phyloP scores from a whole-genome alignment of 1,140 invertebrate species.

The Chironomus striatipennis region DNA sequence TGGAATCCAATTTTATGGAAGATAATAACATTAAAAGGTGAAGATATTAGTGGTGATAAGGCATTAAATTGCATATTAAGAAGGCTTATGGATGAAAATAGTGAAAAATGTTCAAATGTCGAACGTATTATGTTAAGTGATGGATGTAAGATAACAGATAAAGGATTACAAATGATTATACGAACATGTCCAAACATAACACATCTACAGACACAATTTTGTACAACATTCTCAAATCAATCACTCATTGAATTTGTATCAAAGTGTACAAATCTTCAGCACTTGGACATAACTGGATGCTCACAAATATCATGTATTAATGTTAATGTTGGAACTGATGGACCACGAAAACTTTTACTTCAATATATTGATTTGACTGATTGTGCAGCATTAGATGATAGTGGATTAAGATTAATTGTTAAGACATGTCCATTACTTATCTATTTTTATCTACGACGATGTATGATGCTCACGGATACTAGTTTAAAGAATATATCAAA shows the following conservation, averaged over 20 bases:
- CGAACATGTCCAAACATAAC: conserved; percentile 62
- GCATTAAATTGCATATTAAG: conserved; percentile 56
- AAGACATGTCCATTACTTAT: conserved; percentile 77
- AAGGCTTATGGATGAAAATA: conserved; percentile 48
- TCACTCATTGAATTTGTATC: conserved; percentile 51
- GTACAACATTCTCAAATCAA: conserved; percentile 47
- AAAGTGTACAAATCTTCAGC: conserved; percentile 58
- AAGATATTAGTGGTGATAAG: conserved; percentile 56
- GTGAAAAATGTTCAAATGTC: conserved; percentile 50
- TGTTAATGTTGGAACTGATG: conserved; percentile 53
- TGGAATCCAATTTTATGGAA: conserved; percentile 75
- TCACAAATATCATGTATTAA: conserved; percentile 59
- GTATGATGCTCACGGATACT: conserved; percentile 73
- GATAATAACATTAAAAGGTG: conserved; percentile 54
- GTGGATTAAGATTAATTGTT: conserved; percentile 69
- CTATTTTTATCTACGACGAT: conserved; percentile 81
- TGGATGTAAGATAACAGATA: conserved; percentile 65
- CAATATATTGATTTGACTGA: conserved; percentile 78
- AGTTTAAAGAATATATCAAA: conserved; percentile 74
- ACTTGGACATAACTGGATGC: conserved; percentile 64
- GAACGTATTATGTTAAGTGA: conserved; percentile 60
- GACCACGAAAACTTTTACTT: conserved; percentile 50
- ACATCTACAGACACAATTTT: conserved; percentile 61
- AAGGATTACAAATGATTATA: conserved; percentile 57
- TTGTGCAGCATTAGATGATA: conserved; percentile 72